Evolutionary conservation across 2,113 vertebrate species (phyloP).

Genomic region (Hyperoodon ampullatus): DNA sequence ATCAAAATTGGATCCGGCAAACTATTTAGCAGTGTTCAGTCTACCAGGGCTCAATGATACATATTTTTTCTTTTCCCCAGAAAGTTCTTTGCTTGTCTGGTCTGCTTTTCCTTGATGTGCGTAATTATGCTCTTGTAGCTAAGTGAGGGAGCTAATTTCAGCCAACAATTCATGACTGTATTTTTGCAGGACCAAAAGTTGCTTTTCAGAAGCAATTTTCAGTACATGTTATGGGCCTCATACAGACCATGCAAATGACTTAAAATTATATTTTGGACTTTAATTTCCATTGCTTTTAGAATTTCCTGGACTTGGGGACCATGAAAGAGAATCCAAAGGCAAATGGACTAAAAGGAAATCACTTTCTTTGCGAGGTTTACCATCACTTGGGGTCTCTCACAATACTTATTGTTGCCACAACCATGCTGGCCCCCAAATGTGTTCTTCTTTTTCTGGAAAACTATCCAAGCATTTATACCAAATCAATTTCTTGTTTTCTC

Average conservation of each 20-base stretch:
- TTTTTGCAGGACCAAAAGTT: slow-evolving; percentile 52
- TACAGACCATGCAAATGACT: not conserved
- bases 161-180: slow-evolving; percentile 47
- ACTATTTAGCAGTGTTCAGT: slow-evolving; percentile 47
- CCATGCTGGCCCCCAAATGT: not conserved
- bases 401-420: not conserved
- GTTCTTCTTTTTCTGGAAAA: not conserved
- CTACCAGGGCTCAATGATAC: not conserved
- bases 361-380: not conserved
- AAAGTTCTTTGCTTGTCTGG: slow-evolving; percentile 51
- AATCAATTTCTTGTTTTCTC: not conserved
- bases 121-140: slow-evolving; percentile 58
- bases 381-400: not conserved
- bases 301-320: not conserved
- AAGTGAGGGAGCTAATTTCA: slow-evolving; percentile 61
- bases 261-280: slow-evolving; percentile 44
- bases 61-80: not conserved
- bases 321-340: not conserved
- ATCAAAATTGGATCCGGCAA: slow-evolving; percentile 65
- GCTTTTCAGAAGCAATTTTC: slow-evolving; percentile 43
- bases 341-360: not conserved
- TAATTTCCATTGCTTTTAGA: slow-evolving; percentile 4
- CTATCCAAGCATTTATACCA: not conserved
- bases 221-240: not conserved
- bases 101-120: slow-evolving; percentile 54